Base-by-base conservation (phyloP, 2,888 invertebrate genomes). In the Pheosia gnoma region DNA sequence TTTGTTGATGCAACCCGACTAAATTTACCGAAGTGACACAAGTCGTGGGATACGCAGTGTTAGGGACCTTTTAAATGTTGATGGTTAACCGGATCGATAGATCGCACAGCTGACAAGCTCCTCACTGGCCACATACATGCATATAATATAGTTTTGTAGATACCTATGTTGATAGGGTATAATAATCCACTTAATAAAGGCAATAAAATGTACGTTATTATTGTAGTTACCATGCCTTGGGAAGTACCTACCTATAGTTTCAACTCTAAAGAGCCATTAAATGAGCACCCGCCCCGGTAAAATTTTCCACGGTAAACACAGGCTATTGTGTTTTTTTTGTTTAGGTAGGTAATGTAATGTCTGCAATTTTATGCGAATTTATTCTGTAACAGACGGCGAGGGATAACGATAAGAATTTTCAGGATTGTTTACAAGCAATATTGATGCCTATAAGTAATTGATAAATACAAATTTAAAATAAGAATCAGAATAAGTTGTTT, bases 51-150 rank as follows among this genome's bases (percentile, higher is more conserved):
- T 54, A 13, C 37, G 41, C 10, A 5, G 56, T 10, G 41, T 41
- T 9, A 8, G 41, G 41, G 39, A 56, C 58, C 67, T 64, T 66
- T 68, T 65, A 6, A 59, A 49, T 57, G 0, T 74, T 66, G 41
- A 67, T 65, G 73, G 80, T 62, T 82, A 59, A 61, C 55, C 61
- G 63, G 82, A 85, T 87, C 87, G 82, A 87, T 87, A 79, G 25
- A 39, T 38, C 59, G 63, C 69, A 67, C 80, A 84, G 83, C 85
- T 85, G 85, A 83, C 78, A 68, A 60, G 47, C 72, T 76, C 68
- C 68, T 62, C 67, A 65, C 67, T 64, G 66, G 63, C 68, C 59
- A 62, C 11, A 58, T 8, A 59, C 51, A 60, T 61, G 61, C 9
- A 43, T 47, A 39, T 58, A 69, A 47, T n/a, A 11, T n/a, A n/a